phyloP scores from a whole-genome alignment of 2,797 vertebrate genomes.

The Peromyscus attwateri region DNA sequence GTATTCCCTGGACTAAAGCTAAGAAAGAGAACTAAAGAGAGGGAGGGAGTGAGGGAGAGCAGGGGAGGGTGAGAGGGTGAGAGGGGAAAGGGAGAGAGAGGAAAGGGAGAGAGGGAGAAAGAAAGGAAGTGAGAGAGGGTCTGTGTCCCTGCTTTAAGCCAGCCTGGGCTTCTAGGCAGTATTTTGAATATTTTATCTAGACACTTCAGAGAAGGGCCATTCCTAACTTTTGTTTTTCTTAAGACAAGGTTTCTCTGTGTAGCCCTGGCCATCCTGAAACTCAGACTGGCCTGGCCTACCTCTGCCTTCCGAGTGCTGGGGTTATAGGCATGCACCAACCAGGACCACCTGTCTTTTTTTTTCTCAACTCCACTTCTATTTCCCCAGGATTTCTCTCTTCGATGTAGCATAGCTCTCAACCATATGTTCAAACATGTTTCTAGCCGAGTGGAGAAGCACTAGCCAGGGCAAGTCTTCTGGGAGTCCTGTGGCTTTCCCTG shows the following conservation, averaged over 20 bases:
- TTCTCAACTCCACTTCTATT: not conserved
- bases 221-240: not conserved
- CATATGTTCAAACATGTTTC: constrained; percentile 14
- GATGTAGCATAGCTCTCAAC: not conserved
- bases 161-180: not conserved
- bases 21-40: not conserved
- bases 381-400: constrained; percentile 24
- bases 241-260: not conserved
- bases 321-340: not conserved
- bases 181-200: not conserved
- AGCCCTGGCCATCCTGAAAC: not conserved
- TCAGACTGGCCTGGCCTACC: not conserved
- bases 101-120: too few species aligned
- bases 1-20: not conserved
- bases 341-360: not conserved
- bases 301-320: not conserved
- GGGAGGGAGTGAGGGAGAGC: accelerated
- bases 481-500: constrained; percentile 10
- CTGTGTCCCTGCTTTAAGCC: not conserved
- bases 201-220: not conserved
- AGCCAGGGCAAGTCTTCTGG: not conserved
- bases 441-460: constrained; percentile 19
- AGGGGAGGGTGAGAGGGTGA: not conserved
- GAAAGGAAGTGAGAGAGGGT: not conserved
- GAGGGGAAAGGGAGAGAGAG: too few species aligned